phyloP scores from a whole-genome alignment of 2,113 vertebrate species.

The Oriolus oriolus region DNA sequence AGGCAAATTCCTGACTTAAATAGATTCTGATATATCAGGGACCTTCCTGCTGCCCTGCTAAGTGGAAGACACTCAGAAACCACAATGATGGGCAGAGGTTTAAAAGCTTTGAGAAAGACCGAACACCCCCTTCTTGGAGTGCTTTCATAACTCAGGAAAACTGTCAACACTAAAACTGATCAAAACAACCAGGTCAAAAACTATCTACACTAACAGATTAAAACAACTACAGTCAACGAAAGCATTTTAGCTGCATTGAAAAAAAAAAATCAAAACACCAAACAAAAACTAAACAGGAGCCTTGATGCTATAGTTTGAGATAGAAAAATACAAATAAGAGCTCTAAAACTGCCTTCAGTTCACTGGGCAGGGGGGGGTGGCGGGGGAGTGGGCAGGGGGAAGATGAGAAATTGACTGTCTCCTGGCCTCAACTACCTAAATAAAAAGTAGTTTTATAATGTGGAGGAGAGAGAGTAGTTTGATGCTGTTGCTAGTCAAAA shows the following conservation, averaged over 20 bases:
- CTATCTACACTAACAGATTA: background rate
- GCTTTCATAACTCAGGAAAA: background rate
- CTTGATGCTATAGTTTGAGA: background rate
- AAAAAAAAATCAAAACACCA: background rate
- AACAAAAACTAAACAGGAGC: background rate
- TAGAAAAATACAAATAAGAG: background rate
- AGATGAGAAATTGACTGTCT: background rate
- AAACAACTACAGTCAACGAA: background rate
- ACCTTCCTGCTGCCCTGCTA: background rate
- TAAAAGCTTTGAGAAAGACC: background rate
- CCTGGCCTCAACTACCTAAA: background rate
- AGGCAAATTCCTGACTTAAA: background rate
- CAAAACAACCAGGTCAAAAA: background rate
- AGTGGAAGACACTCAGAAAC: background rate
- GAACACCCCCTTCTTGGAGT: background rate
- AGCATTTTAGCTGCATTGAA: background rate
- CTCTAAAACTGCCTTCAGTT: background rate
- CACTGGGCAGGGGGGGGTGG: too few species aligned
- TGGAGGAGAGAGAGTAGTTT: background rate
- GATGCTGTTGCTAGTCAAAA: background rate
- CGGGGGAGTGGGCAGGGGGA: background rate
- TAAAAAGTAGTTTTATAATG: background rate
- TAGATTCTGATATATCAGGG: background rate
- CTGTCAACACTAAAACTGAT: background rate
- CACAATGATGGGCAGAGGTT: rapidly evolving